A percentile compares a stretch with the other conserved stretches of the same genome.
phyloP scores from a whole-genome alignment of 1,140 invertebrate genomes.

The Drosophila setifemur region DNA sequence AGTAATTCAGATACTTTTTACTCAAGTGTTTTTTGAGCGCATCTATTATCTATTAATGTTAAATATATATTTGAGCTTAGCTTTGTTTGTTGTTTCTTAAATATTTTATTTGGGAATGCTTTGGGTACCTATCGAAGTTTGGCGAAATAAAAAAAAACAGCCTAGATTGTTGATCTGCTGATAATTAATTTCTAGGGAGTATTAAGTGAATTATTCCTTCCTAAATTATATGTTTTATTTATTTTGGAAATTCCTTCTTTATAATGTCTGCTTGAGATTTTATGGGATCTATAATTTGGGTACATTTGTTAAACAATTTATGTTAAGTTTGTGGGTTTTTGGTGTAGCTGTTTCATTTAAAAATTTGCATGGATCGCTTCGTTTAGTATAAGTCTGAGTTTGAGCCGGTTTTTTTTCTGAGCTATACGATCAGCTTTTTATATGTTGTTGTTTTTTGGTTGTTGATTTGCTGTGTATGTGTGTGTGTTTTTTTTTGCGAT shows the following conservation, averaged over 20 bases:
- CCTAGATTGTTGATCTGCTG: no score
- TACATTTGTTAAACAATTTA: background rate
- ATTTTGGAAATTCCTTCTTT: background rate
- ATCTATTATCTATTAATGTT: no score
- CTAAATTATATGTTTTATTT: background rate
- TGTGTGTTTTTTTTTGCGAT: slow-evolving; percentile 54
- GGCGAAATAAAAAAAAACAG: no score
- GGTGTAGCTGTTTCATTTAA: slow-evolving; percentile 51
- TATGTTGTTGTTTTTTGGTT: slow-evolving; percentile 35
- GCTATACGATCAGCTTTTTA: slow-evolving; percentile 11
- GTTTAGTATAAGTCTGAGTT: slow-evolving; percentile 52
- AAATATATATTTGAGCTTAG: no score
- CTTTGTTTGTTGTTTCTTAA: no score
- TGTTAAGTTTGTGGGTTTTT: slow-evolving; percentile 45
- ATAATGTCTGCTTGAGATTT: background rate
- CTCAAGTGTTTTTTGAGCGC: no score
- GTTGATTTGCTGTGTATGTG: slow-evolving; percentile 32
- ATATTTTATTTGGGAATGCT: no score
- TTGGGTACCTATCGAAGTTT: no score
- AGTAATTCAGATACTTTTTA: no score
- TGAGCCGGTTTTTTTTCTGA: slow-evolving; percentile 45
- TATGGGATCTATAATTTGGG: background rate
- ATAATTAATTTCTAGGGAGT: no score
- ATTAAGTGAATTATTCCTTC: no score
- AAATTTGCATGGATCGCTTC: slow-evolving; percentile 37